Conservation (phyloP, 2,797 vertebrate species). For the Ctenochaetus hawaiiensis region DNA sequence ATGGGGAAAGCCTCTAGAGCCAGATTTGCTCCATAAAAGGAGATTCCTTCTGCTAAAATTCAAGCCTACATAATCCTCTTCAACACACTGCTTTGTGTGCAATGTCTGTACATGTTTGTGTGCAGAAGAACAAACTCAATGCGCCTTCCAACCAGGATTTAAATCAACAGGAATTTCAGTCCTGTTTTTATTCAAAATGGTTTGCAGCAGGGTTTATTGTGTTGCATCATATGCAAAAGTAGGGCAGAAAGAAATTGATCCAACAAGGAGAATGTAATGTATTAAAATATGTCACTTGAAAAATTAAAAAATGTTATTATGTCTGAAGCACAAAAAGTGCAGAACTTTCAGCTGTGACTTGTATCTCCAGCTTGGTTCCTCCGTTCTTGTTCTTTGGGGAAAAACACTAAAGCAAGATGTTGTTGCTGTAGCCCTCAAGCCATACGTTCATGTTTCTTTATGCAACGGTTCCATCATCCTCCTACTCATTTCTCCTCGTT, state of each 20-base stretch:
- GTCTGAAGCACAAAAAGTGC: neutral
- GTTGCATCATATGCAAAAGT: constrained; percentile 52
- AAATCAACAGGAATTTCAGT: constrained; percentile 57
- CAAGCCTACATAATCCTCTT: constrained; percentile 77
- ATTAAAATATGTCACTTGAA: neutral
- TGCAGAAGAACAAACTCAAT: constrained; percentile 46
- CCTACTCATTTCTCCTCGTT: constrained; percentile 40
- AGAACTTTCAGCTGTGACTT: constrained; percentile 7
- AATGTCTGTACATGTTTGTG: constrained; percentile 1
- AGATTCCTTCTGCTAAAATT: constrained; percentile 75
- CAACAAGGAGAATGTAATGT: neutral
- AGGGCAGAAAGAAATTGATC: constrained; percentile 23
- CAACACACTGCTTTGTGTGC: constrained; percentile 45
- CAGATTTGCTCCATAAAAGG: constrained; percentile 72
- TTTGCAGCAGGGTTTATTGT: constrained; percentile 37
- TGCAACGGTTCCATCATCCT: constrained; percentile 31
- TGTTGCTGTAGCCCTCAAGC: constrained; percentile 25
- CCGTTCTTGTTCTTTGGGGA: neutral
- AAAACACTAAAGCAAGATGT: constrained; percentile 23
- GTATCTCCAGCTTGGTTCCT: neutral
- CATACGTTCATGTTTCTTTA: constrained; percentile 43
- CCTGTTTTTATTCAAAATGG: constrained; percentile 12
- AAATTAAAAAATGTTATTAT: neutral
- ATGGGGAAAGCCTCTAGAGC: constrained; percentile 73
- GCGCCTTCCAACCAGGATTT: constrained; percentile 48